Conservation (phyloP, 1,140 invertebrate species). For the Caerostris darwini region DNA sequence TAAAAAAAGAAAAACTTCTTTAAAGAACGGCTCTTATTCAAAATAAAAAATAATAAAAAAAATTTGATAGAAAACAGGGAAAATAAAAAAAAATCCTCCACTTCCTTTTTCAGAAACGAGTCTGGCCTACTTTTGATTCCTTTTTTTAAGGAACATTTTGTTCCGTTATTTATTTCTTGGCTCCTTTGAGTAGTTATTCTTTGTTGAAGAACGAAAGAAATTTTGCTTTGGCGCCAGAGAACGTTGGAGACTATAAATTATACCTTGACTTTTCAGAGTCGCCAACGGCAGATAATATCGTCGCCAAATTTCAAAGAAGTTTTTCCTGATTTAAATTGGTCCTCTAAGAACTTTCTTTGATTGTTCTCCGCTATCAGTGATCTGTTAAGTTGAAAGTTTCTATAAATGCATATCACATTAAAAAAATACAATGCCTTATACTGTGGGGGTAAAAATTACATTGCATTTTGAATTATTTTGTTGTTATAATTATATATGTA, state of each 20-base stretch:
- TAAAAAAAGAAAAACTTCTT: constrained; percentile 57
- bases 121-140: constrained; percentile 73
- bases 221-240: constrained; percentile 69
- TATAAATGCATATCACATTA: too few species aligned
- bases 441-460: too few species aligned
- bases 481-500: too few species aligned
- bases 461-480: too few species aligned
- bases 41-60: constrained; percentile 49
- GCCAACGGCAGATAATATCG: constrained; percentile 50
- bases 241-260: constrained; percentile 69
- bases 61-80: constrained; percentile 18
- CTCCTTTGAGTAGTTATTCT: constrained; percentile 65
- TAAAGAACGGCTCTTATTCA: constrained; percentile 68
- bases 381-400: background rate
- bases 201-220: constrained; percentile 71
- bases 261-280: constrained; percentile 69
- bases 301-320: constrained; percentile 46
- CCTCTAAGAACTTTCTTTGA: background rate
- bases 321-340: constrained; percentile 1
- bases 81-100: constrained; percentile 63
- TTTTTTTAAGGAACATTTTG: constrained; percentile 63
- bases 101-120: constrained; percentile 58
- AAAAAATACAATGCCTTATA: too few species aligned
- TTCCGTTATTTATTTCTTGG: constrained; percentile 66
- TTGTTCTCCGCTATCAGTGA: constrained; percentile 14